Evolutionary conservation across 2,113 vertebrate genomes (phyloP).

Genomic region (Grammomys dolichurus): DNA sequence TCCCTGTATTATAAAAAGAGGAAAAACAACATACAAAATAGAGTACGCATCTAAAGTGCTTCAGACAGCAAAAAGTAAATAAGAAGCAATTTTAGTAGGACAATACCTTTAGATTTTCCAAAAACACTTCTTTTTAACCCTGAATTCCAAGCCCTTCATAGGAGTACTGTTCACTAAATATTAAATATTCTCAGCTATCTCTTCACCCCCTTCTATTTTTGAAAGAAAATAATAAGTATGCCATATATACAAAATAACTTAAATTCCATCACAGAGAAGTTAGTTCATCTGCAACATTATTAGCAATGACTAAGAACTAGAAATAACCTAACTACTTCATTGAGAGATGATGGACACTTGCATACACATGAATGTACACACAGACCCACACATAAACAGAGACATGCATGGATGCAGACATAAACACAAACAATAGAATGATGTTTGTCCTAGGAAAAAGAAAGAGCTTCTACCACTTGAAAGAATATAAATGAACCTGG

Average conservation of each 20-base stretch:
- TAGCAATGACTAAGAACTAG: not conserved
- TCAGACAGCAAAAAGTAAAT: not conserved
- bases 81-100: not conserved
- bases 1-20: not conserved
- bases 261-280: not conserved
- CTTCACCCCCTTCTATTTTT: not conserved
- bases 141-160: slow-evolving; percentile 14
- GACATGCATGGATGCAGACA: not conserved
- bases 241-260: not conserved
- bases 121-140: not conserved
- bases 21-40: not conserved
- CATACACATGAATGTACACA: not conserved
- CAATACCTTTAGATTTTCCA: not conserved
- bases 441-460: not conserved
- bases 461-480: not conserved
- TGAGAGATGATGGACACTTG: not conserved
- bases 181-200: not conserved
- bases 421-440: not conserved
- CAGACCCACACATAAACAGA: not conserved
- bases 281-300: not conserved
- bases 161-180: not conserved
- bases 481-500: not conserved
- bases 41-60: not conserved
- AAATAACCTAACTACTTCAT: not conserved
- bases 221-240: not conserved